Conservation (phyloP, 2,113 vertebrate genomes). For the Macrotis lagotis region DNA sequence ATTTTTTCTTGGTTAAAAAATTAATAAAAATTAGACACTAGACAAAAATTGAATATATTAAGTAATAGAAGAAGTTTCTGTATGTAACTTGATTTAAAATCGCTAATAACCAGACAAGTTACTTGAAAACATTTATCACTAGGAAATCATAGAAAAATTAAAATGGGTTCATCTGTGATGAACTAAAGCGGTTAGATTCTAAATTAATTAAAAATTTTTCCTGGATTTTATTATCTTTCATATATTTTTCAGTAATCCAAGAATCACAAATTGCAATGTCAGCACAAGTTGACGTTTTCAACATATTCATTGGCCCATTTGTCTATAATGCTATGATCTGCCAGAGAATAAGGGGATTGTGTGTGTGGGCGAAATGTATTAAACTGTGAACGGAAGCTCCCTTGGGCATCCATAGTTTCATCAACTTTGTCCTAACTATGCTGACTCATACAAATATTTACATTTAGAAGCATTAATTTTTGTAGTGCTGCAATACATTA, state of each 20-base stretch:
- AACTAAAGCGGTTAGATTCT: constrained; percentile 65
- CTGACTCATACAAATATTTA: constrained; percentile 79
- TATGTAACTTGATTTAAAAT: neutral
- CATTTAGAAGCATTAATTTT: constrained; percentile 77
- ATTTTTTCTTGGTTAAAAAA: neutral
- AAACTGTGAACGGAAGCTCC: constrained; percentile 72
- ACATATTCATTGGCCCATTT: constrained; percentile 63
- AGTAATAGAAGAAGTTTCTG: neutral
- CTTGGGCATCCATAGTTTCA: constrained; percentile 73
- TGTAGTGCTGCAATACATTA: constrained; percentile 72
- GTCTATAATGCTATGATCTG: constrained; percentile 66
- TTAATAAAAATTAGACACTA: neutral
- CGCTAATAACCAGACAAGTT: neutral
- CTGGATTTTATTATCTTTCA: constrained; percentile 50
- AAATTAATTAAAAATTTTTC: constrained; percentile 58
- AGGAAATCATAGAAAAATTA: neutral
- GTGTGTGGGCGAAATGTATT: constrained; percentile 54
- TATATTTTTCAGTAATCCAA: constrained; percentile 63
- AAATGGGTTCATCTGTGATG: constrained; percentile 58
- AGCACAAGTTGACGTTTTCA: constrained; percentile 75
- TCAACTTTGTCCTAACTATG: constrained; percentile 74
- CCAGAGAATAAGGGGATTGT: constrained; percentile 53
- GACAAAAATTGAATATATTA: neutral
- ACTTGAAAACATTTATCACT: neutral
- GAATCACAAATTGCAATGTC: constrained; percentile 74